These are phyloP conservation scores for Hypocryptadius cinnamomeus DNA, from an alignment of 2,113 vertebrate genomes.

Conservation along the genomic window DNA sequence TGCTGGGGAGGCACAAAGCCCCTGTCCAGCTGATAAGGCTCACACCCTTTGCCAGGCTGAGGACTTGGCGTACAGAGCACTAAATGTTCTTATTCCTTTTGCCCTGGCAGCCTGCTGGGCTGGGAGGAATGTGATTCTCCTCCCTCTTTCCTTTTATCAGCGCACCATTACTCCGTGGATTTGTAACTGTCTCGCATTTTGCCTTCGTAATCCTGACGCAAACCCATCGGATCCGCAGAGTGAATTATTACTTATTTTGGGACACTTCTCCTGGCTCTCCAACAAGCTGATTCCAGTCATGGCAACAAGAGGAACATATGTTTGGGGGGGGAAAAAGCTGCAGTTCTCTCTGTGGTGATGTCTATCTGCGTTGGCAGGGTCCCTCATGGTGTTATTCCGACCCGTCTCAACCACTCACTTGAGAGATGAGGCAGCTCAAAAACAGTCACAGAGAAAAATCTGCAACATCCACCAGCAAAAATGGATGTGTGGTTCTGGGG, in stretches of 20 bases:
- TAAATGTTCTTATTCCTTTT: background rate
- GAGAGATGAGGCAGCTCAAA: background rate
- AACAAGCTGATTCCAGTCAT: background rate
- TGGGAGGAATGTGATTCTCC: background rate
- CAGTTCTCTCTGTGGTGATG: background rate
- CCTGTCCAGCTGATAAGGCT: background rate
- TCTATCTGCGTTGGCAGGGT: background rate
- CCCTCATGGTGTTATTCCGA: fast-evolving
- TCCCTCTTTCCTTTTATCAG: background rate
- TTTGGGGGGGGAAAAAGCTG: background rate
- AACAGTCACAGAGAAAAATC: background rate
- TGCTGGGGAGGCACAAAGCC: fast-evolving
- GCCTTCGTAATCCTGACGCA: background rate
- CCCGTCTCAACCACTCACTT: background rate
- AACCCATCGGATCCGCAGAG: background rate
- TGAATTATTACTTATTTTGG: background rate
- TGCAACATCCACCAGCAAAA: background rate
- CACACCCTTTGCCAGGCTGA: background rate
- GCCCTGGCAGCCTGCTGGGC: background rate
- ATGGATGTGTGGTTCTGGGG: background rate
- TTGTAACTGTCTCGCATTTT: background rate
- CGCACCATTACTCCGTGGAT: background rate
- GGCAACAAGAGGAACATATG: background rate
- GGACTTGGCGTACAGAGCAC: background rate
- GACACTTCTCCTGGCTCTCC: background rate